These are phyloP conservation scores for Mesaphorura yosii DNA, from an alignment of 1,140 invertebrate genomes.

Conservation along the genomic window DNA sequence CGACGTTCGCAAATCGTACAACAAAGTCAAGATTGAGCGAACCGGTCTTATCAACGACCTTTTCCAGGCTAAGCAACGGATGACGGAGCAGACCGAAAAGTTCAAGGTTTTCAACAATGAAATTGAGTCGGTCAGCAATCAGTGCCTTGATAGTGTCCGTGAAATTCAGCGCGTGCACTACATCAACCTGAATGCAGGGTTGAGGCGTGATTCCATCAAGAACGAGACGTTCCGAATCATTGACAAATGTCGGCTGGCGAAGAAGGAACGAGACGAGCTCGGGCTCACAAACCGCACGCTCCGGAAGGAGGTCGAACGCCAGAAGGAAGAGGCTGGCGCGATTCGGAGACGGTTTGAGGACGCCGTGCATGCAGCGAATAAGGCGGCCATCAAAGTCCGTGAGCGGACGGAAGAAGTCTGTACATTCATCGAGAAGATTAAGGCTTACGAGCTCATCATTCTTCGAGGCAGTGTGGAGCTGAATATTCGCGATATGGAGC, in stretches of 20 bases:
- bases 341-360: slow-evolving; percentile 15
- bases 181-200: slow-evolving; percentile 18
- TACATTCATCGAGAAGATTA: slow-evolving; percentile 23
- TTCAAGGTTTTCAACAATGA: slow-evolving; percentile 19
- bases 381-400: slow-evolving; percentile 9
- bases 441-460: slow-evolving; percentile 20
- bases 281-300: slow-evolving; percentile 15
- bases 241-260: slow-evolving; percentile 12
- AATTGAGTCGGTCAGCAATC: slow-evolving; percentile 14
- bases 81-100: slow-evolving; percentile 13
- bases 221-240: slow-evolving; percentile 19
- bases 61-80: slow-evolving; percentile 8
- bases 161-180: slow-evolving; percentile 22
- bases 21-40: slow-evolving; percentile 14
- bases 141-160: slow-evolving; percentile 6
- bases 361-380: not conserved
- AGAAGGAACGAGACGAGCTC: slow-evolving; percentile 16
- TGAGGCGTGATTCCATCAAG: slow-evolving; percentile 19
- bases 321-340: slow-evolving; percentile 5
- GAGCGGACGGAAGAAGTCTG: slow-evolving; percentile 26
- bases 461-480: slow-evolving; percentile 14
- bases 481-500: slow-evolving; percentile 22
- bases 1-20: slow-evolving; percentile 8
- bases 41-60: slow-evolving; percentile 11
- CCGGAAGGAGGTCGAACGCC: slow-evolving; percentile 14